Evolutionary conservation across 2,797 vertebrate species (phyloP).

Genomic region (Urophycis tenuis): DNA sequence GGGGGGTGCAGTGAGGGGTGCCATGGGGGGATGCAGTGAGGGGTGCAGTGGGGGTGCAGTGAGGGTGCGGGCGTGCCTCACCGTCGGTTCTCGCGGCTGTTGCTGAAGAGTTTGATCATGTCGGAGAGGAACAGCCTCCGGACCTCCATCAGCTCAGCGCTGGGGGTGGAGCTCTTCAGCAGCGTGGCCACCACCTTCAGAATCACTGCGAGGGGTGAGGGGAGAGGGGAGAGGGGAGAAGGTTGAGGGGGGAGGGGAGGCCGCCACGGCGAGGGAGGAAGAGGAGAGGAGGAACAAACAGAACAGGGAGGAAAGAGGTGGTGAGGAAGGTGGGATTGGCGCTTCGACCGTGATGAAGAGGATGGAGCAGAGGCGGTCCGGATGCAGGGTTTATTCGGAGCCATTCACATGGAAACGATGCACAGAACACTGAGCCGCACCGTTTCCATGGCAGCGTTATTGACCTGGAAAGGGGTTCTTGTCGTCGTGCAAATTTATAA

Average conservation of each 20-base stretch:
- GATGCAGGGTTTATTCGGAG: background rate
- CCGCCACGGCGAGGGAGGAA: background rate
- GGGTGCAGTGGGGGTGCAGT: background rate
- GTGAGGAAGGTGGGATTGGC: background rate
- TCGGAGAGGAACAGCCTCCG: slow-evolving; percentile 95
- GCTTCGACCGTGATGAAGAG: slow-evolving; percentile 4
- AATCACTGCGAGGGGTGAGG: slow-evolving; percentile 83
- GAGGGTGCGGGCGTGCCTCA: slow-evolving; percentile 48
- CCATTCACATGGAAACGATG: background rate
- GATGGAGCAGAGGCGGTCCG: background rate
- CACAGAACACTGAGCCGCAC: background rate
- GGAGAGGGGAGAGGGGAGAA: background rate
- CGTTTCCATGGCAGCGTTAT: slow-evolving; percentile 1
- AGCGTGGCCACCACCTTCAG: slow-evolving; percentile 97
- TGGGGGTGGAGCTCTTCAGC: slow-evolving; percentile 91
- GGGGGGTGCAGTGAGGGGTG: slow-evolving; percentile 7
- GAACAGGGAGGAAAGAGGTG: background rate
- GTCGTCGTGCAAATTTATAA: background rate
- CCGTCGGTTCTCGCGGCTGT: slow-evolving; percentile 97
- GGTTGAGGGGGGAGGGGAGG: background rate
- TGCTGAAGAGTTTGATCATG: slow-evolving; percentile 99
- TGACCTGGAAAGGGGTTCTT: background rate
- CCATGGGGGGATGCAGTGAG: background rate
- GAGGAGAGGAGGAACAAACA: background rate
- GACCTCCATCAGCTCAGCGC: slow-evolving; percentile 97